A percentile compares a stretch with the other conserved stretches of the same genome.
phyloP scores from a whole-genome alignment of 1,140 invertebrate species.

The Meloidogyne exigua region DNA sequence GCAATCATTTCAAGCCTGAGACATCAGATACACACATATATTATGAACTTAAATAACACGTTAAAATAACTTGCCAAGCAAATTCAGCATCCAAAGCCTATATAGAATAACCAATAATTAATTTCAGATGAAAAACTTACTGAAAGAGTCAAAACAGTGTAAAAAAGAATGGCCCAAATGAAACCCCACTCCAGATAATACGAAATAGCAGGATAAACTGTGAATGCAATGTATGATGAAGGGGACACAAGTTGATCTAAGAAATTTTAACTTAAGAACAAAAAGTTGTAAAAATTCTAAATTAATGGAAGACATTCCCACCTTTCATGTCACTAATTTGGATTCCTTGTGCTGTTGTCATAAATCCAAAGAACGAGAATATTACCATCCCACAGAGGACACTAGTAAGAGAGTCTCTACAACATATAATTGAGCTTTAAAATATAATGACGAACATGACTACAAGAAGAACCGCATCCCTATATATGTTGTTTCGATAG shows the following conservation, averaged over 20 bases:
- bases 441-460: slow-evolving; percentile 15
- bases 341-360: slow-evolving; percentile 50
- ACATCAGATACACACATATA: slow-evolving; percentile 15
- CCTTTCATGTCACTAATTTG: slow-evolving; percentile 53
- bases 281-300: no score
- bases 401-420: slow-evolving; percentile 56
- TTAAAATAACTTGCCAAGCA: slow-evolving; percentile 48
- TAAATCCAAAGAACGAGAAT: slow-evolving; percentile 58
- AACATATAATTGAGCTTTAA: background rate
- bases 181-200: slow-evolving; percentile 57
- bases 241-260: slow-evolving; percentile 51
- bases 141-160: slow-evolving; percentile 56
- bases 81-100: slow-evolving; percentile 54
- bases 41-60: background rate
- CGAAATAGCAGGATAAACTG: slow-evolving; percentile 58
- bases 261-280: background rate
- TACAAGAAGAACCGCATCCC: slow-evolving; percentile 51
- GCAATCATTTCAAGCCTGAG: slow-evolving; percentile 60
- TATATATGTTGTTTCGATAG: slow-evolving; percentile 60
- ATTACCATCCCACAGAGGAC: slow-evolving; percentile 61
- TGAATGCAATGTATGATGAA: slow-evolving; percentile 53
- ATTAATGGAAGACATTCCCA: slow-evolving; percentile 5
- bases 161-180: slow-evolving; percentile 58
- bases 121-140: slow-evolving; percentile 15
- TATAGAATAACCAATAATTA: background rate